Percentiles rank a stretch among this genome's conserved stretches.
These are phyloP conservation scores for Oscarella lobularis DNA, from an alignment of 37 sponge, comb jelly and placozoan genomes.

Conservation along the genomic window DNA sequence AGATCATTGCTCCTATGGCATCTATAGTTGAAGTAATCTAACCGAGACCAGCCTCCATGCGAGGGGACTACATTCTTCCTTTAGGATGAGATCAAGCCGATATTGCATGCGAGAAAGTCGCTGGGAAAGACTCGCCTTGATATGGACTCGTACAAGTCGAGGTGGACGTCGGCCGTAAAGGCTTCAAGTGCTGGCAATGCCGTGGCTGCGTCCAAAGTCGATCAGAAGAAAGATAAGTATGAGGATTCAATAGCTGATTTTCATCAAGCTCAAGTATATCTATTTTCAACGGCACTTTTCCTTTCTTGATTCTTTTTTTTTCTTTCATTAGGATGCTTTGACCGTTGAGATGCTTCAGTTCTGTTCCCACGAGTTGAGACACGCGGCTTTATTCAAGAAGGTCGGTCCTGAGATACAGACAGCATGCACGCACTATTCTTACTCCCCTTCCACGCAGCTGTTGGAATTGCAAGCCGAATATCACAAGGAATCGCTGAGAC, in stretches of 20 bases:
- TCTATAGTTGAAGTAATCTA: background rate
- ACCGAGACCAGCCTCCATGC: background rate
- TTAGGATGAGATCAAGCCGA: background rate
- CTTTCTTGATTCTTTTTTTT: background rate
- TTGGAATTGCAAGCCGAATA: background rate
- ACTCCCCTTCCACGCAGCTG: too few relatives aligned
- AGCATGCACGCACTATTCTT: too few relatives aligned
- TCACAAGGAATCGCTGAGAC: background rate
- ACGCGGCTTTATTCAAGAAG: background rate
- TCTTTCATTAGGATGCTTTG: background rate
- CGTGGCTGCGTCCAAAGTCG: background rate
- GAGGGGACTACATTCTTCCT: background rate
- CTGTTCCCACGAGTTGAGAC: background rate
- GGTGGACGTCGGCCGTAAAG: background rate
- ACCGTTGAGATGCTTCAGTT: background rate
- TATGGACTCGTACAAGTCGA: background rate
- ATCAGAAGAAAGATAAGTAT: background rate
- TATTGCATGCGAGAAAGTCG: background rate
- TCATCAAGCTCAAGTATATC: background rate
- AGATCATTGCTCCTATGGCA: background rate
- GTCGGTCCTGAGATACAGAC: too few relatives aligned
- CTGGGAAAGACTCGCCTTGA: background rate
- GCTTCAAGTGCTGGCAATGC: background rate
- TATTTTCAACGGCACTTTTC: too few relatives aligned
- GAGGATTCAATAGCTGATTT: background rate